Evolutionary conservation across 2,797 vertebrate species (phyloP), one percentile per base, ranked within the genome.

Genomic region (Mus spretus): DNA sequence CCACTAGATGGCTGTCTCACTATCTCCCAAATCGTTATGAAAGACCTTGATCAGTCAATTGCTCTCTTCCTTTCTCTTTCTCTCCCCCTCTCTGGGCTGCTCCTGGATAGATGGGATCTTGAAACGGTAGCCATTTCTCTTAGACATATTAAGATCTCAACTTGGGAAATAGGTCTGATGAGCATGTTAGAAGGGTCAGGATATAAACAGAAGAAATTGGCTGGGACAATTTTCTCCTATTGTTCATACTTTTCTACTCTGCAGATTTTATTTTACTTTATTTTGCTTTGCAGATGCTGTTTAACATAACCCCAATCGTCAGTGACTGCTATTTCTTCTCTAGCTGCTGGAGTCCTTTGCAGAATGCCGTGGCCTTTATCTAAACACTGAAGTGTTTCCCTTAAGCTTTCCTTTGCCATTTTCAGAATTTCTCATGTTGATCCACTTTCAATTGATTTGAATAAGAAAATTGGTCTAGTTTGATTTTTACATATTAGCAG

Each of bases 1-100:
- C n/a, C 90, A 94, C 80, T 97, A 92, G 91, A 74, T 59, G 91
- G 78, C 91, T 83, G 34, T 44, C 75, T 93, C 72, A 40, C 24
- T 70, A n/a, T 28, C 67, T 74, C 70, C 59, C 72, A 84, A 67
- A 63, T 44, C 67, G 63, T 40, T 28, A 70, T 3, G 1, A 10
- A 61, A 26, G 75, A 34, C 44, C 12, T 28, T 47, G 44, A 70
- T 34, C 22, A 57, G 13, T 14, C 40, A 31, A 15, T n/a, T 53
- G 22, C 34, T 59, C 3, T 53, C 31, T 44, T 31, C 19, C 26
- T 40, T n/a, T 24, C 14, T 47, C 34, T 61, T 31, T 10, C n/a
- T 19, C 8, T n/a, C 75, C 20, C 26, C 50, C 15, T 79, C 17
- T 4, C 22, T 44, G 61, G 37, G 28, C 75, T 20, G 57, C 13